Conservation (phyloP, 2,888 invertebrate species). For the Osmoderma eremita region DNA sequence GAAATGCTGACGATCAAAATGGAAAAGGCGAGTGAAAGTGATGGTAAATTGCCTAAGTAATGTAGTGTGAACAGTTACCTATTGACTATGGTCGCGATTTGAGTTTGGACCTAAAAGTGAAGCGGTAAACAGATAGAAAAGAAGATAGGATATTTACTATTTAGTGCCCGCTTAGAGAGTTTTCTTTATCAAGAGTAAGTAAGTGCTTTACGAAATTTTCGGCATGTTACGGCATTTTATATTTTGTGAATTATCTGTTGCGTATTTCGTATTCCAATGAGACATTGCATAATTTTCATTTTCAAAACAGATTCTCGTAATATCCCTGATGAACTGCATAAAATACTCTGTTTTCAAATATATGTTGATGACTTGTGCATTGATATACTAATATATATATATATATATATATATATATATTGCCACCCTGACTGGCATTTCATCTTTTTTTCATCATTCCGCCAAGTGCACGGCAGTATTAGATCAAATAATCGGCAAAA, state of each 20-base stretch:
- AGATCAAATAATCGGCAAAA: too few species aligned
- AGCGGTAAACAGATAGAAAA: not conserved
- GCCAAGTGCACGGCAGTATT: too few species aligned
- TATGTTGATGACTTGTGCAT: not conserved
- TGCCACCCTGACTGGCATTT: too few species aligned
- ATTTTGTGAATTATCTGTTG: too few species aligned
- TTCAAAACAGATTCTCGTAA: too few species aligned
- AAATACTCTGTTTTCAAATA: too few species aligned
- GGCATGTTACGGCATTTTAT: not conserved
- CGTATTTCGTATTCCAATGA: too few species aligned
- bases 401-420: too few species aligned
- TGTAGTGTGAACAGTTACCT: conserved; percentile 23
- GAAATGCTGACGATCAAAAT: conserved; percentile 2
- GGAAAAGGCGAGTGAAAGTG: conserved; percentile 33
- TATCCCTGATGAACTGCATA: too few species aligned
- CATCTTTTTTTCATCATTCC: too few species aligned
- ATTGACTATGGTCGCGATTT: conserved; percentile 35
- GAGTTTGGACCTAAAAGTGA: conserved; percentile 1
- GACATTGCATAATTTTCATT: not conserved
- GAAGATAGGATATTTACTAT: too few species aligned
- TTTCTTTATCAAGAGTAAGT: conserved; percentile 5
- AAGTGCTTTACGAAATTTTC: conserved; percentile 3
- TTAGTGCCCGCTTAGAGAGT: not conserved
- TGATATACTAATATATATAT: not conserved
- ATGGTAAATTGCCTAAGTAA: conserved; percentile 12